Conservation (phyloP, 1,140 invertebrate species). For the Hypsibius dujardini region DNA sequence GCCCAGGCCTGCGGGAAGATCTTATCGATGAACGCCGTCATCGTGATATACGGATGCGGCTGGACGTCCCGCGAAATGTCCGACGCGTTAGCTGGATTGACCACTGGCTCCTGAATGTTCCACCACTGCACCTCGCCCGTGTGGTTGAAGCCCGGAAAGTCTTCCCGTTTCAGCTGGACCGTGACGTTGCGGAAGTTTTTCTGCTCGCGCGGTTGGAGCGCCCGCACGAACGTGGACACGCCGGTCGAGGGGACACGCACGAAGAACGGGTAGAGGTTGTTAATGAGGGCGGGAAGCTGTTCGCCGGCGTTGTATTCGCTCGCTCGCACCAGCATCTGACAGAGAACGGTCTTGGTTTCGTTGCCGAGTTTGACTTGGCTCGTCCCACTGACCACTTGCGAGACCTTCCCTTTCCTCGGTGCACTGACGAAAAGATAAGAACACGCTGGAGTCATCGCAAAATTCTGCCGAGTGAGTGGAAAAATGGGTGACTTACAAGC, state of each 20-base stretch:
- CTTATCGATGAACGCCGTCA: slow-evolving; percentile 83
- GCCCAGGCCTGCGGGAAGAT: slow-evolving; percentile 70
- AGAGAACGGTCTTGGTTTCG: neutral
- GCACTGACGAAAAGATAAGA: too few relatives aligned
- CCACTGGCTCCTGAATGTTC: slow-evolving; percentile 51
- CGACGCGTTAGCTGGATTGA: too few relatives aligned
- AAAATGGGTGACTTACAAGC: slow-evolving; percentile 43
- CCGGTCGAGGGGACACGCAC: slow-evolving; percentile 11
- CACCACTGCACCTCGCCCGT: slow-evolving; percentile 48
- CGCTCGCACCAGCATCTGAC: neutral
- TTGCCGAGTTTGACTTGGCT: neutral
- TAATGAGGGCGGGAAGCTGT: neutral
- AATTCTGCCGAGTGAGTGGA: neutral
- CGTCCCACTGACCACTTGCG: neutral
- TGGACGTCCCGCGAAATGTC: neutral
- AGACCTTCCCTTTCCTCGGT: slow-evolving; percentile 22
- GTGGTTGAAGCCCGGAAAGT: neutral
- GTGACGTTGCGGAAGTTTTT: neutral
- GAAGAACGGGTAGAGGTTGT: slow-evolving; percentile 4
- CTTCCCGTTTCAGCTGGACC: slow-evolving; percentile 26
- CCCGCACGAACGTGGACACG: neutral
- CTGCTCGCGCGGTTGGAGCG: neutral
- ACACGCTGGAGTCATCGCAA: too few relatives aligned
- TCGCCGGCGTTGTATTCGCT: neutral
- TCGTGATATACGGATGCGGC: slow-evolving; percentile 37